Evolutionary conservation across 2,797 vertebrate species (phyloP).

Genomic region (Menidia menidia): DNA sequence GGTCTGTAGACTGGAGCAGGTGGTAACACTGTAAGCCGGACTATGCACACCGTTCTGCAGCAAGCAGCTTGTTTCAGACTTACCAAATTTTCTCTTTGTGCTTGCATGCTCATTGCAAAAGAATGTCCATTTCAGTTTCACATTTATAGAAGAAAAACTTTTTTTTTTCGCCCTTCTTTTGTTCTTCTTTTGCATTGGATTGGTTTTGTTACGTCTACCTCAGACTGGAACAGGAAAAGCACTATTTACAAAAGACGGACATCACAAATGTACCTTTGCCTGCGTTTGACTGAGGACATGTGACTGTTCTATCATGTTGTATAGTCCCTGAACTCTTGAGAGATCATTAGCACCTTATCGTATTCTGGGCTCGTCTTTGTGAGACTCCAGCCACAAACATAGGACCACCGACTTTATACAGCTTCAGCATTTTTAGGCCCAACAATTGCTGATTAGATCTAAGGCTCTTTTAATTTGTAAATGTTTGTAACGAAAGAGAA

Average conservation of each 20-base stretch:
- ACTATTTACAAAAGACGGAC: constrained; percentile 60
- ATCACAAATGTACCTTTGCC: constrained; percentile 39
- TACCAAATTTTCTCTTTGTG: constrained; percentile 20
- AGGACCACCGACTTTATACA: constrained; percentile 55
- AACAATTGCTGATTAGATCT: constrained; percentile 53
- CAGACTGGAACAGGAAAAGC: constrained; percentile 76
- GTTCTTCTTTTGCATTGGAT: constrained; percentile 39
- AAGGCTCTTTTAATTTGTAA: constrained; percentile 74
- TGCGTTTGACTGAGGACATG: constrained; percentile 41
- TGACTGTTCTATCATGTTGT: constrained; percentile 42
- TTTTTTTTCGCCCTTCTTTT: neutral
- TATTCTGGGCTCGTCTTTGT: constrained; percentile 45
- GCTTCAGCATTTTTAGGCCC: constrained; percentile 57
- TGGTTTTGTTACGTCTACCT: constrained; percentile 77
- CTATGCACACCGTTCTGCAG: constrained; percentile 30
- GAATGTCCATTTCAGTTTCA: constrained; percentile 53
- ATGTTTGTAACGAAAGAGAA: constrained; percentile 70
- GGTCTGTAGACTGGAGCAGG: constrained; percentile 54
- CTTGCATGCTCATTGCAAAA: constrained; percentile 33
- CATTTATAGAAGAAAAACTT: constrained; percentile 17
- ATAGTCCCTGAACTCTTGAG: constrained; percentile 49
- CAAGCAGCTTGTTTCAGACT: constrained; percentile 41
- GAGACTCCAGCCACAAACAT: constrained; percentile 51
- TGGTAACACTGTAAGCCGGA: constrained; percentile 45
- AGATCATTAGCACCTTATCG: constrained; percentile 70